Percentiles rank a stretch among this genome's conserved stretches.
phyloP scores from a whole-genome alignment of 2,888 invertebrate genomes.

The Strigamia transsilvanica region DNA sequence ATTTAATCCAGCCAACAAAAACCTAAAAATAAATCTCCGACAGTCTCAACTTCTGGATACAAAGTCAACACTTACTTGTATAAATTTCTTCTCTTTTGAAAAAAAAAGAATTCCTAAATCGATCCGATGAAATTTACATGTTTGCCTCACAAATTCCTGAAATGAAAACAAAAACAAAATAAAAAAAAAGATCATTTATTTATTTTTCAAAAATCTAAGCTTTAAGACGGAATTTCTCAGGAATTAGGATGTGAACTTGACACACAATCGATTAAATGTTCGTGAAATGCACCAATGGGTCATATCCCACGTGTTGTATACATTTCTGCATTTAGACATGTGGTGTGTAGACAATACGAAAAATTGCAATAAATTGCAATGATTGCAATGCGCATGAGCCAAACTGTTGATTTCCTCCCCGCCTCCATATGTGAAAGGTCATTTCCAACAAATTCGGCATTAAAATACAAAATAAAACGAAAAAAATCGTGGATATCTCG shows the following conservation, averaged over 20 bases:
- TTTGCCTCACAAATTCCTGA: constrained; percentile 29
- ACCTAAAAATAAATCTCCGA: not conserved
- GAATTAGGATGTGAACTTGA: constrained; percentile 18
- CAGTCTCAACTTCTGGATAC: not conserved
- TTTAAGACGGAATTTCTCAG: not conserved
- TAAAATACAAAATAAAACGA: not conserved
- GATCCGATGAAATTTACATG: not conserved
- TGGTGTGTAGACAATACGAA: too few species aligned
- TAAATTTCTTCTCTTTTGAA: not conserved
- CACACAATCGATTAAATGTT: not conserved
- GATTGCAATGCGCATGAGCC: not conserved
- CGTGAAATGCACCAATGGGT: not conserved
- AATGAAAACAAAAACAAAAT: not conserved
- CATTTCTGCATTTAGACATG: too few species aligned
- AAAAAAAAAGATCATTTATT: not conserved
- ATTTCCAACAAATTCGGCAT: not conserved
- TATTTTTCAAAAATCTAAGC: not conserved
- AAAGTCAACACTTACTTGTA: constrained; percentile 9
- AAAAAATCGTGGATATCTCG: not conserved
- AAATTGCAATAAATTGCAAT: not conserved
- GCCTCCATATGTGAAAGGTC: not conserved
- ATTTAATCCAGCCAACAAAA: not conserved
- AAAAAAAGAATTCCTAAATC: not conserved
- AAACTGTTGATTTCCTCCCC: not conserved
- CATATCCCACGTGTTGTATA: not conserved